These are phyloP conservation scores for Coptotermes formosanus DNA, from an alignment of 1,140 invertebrate genomes.

Conservation along the genomic window DNA sequence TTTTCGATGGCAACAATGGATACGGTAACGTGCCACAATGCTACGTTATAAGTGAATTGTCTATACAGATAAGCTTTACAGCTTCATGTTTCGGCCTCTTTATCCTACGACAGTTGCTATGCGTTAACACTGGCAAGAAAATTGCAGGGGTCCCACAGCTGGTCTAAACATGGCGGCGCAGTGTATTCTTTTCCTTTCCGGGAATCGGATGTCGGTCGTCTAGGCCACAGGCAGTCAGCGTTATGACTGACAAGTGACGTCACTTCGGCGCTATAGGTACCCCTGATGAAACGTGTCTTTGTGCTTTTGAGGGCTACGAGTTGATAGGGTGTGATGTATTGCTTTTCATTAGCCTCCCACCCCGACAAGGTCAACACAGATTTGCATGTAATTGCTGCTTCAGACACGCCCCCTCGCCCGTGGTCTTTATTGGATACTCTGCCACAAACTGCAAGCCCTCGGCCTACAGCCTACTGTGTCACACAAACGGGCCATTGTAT, in stretches of 20 bases:
- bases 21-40: too few relatives aligned
- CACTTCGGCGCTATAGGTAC: not conserved
- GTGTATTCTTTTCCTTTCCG: too few relatives aligned
- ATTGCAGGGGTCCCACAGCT: too few relatives aligned
- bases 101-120: too few relatives aligned
- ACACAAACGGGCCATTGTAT: not conserved
- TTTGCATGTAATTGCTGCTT: slow-evolving; percentile 16
- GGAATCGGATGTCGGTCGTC: not conserved
- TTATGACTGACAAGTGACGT: not conserved
- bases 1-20: too few relatives aligned
- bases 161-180: too few relatives aligned
- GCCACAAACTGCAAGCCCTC: not conserved
- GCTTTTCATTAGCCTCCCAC: not conserved
- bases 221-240: not conserved
- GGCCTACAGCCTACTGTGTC: not conserved
- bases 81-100: too few relatives aligned
- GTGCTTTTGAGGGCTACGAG: not conserved
- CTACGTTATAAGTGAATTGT: too few relatives aligned
- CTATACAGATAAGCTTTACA: too few relatives aligned
- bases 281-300: not conserved
- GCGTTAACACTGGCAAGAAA: too few relatives aligned
- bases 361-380: slow-evolving; percentile 1
- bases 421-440: not conserved
- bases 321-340: not conserved
- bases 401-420: not conserved